phyloP scores from a whole-genome alignment of 2,113 vertebrate species.

The Apeltes quadracus region DNA sequence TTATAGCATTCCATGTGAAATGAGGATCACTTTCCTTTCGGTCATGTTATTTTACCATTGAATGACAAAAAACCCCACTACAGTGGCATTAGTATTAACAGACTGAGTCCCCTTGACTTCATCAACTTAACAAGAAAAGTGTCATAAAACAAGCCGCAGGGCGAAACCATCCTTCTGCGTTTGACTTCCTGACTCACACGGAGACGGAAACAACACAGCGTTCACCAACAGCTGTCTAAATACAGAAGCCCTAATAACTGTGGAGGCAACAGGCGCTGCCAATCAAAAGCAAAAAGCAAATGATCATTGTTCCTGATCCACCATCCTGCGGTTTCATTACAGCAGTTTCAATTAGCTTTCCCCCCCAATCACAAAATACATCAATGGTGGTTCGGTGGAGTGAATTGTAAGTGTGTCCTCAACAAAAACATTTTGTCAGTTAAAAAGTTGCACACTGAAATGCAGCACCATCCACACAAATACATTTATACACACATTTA shows the following conservation, averaged over 20 bases:
- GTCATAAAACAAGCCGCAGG: constrained; percentile 8
- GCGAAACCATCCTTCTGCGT: constrained; percentile 9
- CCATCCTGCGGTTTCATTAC: constrained; percentile 10
- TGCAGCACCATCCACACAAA: neutral
- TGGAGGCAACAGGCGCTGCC: constrained; percentile 6
- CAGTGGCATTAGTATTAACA: too few relatives aligned
- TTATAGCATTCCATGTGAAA: neutral
- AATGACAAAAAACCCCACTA: neutral
- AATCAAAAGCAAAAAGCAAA: constrained; percentile 3
- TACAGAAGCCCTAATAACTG: constrained; percentile 30
- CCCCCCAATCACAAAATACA: neutral
- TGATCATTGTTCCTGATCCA: neutral
- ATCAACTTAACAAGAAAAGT: neutral
- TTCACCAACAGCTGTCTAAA: constrained; percentile 34
- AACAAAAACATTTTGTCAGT: too few relatives aligned
- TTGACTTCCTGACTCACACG: constrained; percentile 34
- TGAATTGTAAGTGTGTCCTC: neutral
- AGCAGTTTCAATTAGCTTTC: constrained; percentile 24
- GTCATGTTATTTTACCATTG: neutral
- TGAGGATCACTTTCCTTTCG: neutral
- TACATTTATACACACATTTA: neutral
- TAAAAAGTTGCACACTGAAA: too few relatives aligned
- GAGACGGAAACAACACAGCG: constrained; percentile 18
- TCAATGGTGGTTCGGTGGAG: constrained; percentile 3
- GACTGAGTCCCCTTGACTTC: neutral